These are phyloP conservation scores for Paragorgia papillata DNA, from an alignment of 92 coral and sea anemone genomes.

Conservation along the genomic window DNA sequence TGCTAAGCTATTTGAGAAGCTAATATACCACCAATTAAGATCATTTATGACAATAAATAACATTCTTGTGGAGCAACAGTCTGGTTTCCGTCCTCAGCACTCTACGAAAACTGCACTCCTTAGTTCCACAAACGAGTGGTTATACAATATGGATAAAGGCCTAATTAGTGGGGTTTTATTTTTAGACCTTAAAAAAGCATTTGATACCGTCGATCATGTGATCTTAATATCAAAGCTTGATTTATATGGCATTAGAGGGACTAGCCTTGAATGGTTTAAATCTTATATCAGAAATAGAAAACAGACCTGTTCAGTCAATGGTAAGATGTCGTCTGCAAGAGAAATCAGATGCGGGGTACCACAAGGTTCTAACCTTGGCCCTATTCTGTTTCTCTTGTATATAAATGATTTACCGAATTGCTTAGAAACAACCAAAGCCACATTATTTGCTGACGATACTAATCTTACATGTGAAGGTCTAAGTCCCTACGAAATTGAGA, in stretches of 20 bases:
- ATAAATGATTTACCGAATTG: too few species aligned
- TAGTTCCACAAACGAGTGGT: constrained; percentile 12
- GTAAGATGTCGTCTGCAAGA: too few species aligned
- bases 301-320: not conserved
- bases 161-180: constrained; percentile 18
- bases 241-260: constrained; percentile 7
- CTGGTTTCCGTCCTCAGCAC: constrained; percentile 28
- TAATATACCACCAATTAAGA: constrained; percentile 41
- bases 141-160: constrained; percentile 12
- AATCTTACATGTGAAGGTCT: too few species aligned
- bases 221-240: not conserved
- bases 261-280: constrained; percentile 21
- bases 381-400: too few species aligned
- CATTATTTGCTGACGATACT: too few species aligned
- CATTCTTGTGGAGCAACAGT: constrained; percentile 21
- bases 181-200: constrained; percentile 40
- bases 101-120: constrained; percentile 18
- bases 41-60: not conserved
- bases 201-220: constrained; percentile 38
- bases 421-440: too few species aligned
- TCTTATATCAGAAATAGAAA: constrained; percentile 16
- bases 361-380: too few species aligned
- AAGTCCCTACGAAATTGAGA: too few species aligned
- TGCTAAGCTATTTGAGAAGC: constrained; percentile 42
- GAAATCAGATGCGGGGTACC: too few species aligned